Percentiles rank a stretch among this genome's conserved stretches.
phyloP scores from a whole-genome alignment of 2,113 vertebrate genomes.

The Phodopus roborovskii region DNA sequence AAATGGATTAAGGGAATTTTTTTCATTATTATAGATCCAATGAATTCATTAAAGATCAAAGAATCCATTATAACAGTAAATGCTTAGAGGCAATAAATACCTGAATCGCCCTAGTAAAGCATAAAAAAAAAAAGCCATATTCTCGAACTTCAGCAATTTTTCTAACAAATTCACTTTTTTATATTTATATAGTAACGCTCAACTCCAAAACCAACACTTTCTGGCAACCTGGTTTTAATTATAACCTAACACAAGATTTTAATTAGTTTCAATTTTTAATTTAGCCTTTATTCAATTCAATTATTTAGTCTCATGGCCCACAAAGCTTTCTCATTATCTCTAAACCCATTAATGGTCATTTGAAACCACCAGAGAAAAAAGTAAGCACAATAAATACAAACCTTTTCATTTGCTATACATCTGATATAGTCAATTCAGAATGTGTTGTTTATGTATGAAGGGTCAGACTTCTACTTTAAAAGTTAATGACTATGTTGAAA shows the following conservation, averaged over 20 bases:
- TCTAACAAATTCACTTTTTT: constrained; percentile 61
- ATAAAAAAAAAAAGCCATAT: neutral
- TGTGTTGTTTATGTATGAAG: constrained; percentile 44
- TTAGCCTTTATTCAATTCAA: constrained; percentile 84
- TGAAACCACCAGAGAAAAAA: constrained; percentile 74
- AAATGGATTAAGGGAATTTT: neutral
- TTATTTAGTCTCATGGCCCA: constrained; percentile 82
- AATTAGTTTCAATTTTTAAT: constrained; percentile 86
- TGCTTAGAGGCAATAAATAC: constrained; percentile 14
- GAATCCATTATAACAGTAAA: neutral
- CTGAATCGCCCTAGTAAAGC: constrained; percentile 11
- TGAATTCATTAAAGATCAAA: constrained; percentile 32
- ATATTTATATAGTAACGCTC: constrained; percentile 71
- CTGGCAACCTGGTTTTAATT: constrained; percentile 81
- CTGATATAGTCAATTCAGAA: constrained; percentile 60
- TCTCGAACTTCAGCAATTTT: constrained; percentile 48
- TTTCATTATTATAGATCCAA: constrained; percentile 33
- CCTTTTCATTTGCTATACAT: constrained; percentile 63
- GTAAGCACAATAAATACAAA: constrained; percentile 52
- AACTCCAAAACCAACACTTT: constrained; percentile 78
- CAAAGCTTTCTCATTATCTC: constrained; percentile 85
- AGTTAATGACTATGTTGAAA: constrained; percentile 64
- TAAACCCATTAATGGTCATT: constrained; percentile 82
- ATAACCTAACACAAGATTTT: constrained; percentile 77
- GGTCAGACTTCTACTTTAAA: constrained; percentile 47